Base-by-base conservation (phyloP, 2,113 vertebrate genomes). In the Halcyon senegalensis region DNA sequence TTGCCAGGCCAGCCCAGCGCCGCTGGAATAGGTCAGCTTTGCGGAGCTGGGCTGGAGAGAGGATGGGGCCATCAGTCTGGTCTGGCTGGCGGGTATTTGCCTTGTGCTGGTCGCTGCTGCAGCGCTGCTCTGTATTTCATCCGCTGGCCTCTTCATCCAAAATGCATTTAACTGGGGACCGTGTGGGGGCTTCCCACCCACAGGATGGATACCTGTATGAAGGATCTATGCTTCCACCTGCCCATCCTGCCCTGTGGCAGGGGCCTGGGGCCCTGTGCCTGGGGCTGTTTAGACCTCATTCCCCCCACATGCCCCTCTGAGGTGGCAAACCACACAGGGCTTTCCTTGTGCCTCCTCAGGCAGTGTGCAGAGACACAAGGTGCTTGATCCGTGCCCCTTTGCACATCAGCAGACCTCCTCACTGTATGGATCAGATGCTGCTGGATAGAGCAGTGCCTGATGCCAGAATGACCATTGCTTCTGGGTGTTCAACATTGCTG, bases 11-110 rank as follows among this genome's bases (percentile, higher is more conserved):
- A 81, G 28, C 25, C 59, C n/a, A 77, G 37, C 1, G 2, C 63
- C 60, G 23, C 56, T 81, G 55, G 59, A 88, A 50, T 20, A 39
- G 48, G 62, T 75, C 20, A 35, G 81, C 43, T 83, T 83, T 70
- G 67, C 67, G 73, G 87, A 68, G 24, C 62, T 72, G 68, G 33
- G 74, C 67, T 64, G 43, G 31, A 75, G 25, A 48, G 30, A 69
- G 30, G 39, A 73, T 43, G 48, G 16, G 51, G 35, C 35, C 3
- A 2, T 24, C 23, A 66, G 20, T 27, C 39, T 0, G 1, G 1
- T 50, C 44, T 74, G 41, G 16, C 30, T 3, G 1, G 20, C 30
- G 21, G 20, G 8, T 58, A 7, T 76, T 81, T 0, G 0, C 21
- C 31, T 78, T 3, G 0, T 67, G 50, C 39, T 2, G 2, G 51